Conservation (phyloP, 1,140 invertebrate genomes). For the Cardiocondyla obscurior region DNA sequence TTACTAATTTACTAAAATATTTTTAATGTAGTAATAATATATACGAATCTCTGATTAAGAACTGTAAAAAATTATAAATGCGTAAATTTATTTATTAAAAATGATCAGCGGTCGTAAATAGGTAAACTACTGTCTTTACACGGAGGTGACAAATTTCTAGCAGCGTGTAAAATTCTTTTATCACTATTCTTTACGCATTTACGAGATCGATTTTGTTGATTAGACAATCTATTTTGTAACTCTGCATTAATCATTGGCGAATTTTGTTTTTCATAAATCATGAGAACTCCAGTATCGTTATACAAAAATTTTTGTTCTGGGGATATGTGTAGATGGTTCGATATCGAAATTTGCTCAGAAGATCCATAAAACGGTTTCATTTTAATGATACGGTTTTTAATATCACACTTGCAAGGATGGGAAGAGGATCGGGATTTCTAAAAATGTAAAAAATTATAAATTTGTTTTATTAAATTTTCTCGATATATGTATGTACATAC, state of each 20-base stretch:
- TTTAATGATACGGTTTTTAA: conserved; percentile 15
- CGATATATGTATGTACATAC: conserved; percentile 59
- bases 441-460: conserved; percentile 28
- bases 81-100: conserved; percentile 1
- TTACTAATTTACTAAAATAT: neutral
- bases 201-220: conserved; percentile 11
- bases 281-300: conserved; percentile 4
- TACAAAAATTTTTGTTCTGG: conserved; percentile 22
- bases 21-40: neutral
- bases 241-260: conserved; percentile 32
- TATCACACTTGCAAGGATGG: conserved; percentile 18
- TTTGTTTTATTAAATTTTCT: neutral
- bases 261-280: conserved; percentile 29
- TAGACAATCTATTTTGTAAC: conserved; percentile 6
- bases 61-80: neutral
- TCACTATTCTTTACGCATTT: conserved; percentile 61
- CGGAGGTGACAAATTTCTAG: conserved; percentile 52
- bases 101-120: too few relatives aligned
- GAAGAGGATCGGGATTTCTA: conserved; percentile 13
- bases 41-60: neutral
- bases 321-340: conserved; percentile 28
- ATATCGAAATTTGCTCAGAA: conserved; percentile 27
- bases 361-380: conserved; percentile 44
- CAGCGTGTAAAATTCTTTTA: conserved; percentile 58
- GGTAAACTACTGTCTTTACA: conserved; percentile 35